A percentile compares a stretch with the other conserved stretches of the same genome.
Conservation (phyloP, 2,113 vertebrate species). For the Prunella fulvescens region DNA sequence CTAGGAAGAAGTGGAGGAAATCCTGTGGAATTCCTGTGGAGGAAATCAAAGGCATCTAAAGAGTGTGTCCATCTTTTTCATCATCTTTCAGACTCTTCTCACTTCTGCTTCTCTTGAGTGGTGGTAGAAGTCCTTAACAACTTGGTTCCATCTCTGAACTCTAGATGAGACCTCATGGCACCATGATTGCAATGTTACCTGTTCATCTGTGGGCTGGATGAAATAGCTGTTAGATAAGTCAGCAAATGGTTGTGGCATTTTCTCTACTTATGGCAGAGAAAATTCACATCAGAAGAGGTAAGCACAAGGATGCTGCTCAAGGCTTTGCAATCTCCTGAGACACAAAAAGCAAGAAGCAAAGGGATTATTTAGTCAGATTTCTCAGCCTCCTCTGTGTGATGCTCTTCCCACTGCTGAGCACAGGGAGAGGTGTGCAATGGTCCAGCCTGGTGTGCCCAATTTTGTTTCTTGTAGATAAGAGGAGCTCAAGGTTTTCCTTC, state of each 20-base stretch:
- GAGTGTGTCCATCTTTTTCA: neutral
- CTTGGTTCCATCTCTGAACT: neutral
- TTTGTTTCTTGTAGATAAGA: neutral
- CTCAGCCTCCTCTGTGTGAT: neutral
- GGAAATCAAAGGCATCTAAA: neutral
- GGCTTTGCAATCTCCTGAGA: neutral
- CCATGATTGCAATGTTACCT: neutral
- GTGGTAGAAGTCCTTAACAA: neutral
- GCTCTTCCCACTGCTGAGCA: neutral
- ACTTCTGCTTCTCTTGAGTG: neutral
- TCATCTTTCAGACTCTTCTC: neutral
- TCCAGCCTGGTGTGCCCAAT: neutral
- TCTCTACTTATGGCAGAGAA: neutral
- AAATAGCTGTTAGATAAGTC: neutral
- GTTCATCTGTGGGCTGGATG: neutral
- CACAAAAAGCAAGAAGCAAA: neutral
- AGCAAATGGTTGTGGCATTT: neutral
- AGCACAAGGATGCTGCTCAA: neutral
- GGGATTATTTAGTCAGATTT: rapidly evolving
- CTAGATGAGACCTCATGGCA: neutral
- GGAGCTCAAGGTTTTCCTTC: neutral
- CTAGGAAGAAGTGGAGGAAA: neutral
- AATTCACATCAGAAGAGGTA: neutral
- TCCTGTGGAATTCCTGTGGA: too few relatives aligned
- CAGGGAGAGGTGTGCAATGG: neutral